A percentile compares a stretch with the other conserved stretches of the same genome.
Evolutionary conservation across 2,797 vertebrate genomes (phyloP).

Genomic region (Bradypodion ventrale): DNA sequence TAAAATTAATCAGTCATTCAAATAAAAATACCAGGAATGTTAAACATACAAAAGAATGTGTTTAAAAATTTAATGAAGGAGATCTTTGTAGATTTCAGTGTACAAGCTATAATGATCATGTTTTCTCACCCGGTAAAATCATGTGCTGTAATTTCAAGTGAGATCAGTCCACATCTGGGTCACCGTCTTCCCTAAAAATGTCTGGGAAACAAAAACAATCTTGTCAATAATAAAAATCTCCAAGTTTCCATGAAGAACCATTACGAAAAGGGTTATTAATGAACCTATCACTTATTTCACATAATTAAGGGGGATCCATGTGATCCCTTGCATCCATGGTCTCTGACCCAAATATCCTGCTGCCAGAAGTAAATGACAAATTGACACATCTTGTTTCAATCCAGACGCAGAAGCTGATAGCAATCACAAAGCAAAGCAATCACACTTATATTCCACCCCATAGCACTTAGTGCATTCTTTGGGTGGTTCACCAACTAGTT

Average conservation of each 20-base stretch:
- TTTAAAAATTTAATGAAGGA: not conserved
- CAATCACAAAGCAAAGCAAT: too few relatives aligned
- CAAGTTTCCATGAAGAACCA: not conserved
- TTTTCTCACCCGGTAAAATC: not conserved
- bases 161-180: not conserved
- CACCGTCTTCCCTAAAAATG: not conserved
- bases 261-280: not conserved
- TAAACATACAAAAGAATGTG: not conserved
- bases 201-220: not conserved
- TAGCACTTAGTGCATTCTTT: too few relatives aligned
- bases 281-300: not conserved
- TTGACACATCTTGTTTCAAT: too few relatives aligned
- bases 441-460: too few relatives aligned
- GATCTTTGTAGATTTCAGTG: not conserved
- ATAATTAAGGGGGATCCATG: not conserved
- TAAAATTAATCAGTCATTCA: not conserved
- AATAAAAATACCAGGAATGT: not conserved
- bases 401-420: too few relatives aligned
- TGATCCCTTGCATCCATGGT: too few relatives aligned
- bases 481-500: too few relatives aligned
- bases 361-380: too few relatives aligned
- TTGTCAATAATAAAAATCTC: not conserved
- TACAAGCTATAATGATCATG: not conserved
- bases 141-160: not conserved
- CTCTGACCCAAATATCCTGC: too few relatives aligned